Evolutionary conservation across 2,113 vertebrate genomes (phyloP).

Genomic region (Charadrius vociferus): DNA sequence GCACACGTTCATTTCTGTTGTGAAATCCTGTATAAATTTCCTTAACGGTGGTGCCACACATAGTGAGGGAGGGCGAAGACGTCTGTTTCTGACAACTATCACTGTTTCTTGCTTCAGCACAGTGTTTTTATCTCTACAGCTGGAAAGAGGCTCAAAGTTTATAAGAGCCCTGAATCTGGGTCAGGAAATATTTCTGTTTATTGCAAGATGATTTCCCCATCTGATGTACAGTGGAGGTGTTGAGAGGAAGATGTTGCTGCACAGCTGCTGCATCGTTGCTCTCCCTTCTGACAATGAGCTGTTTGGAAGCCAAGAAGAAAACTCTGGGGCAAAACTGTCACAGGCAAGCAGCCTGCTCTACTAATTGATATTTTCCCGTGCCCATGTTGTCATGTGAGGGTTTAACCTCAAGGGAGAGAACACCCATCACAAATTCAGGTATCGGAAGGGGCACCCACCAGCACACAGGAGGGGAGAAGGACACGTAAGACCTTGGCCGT

Average conservation of each 20-base stretch:
- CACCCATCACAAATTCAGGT: not conserved
- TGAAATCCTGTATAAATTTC: not conserved
- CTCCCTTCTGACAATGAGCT: not conserved
- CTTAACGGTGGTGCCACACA: not conserved
- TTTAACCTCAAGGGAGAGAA: not conserved
- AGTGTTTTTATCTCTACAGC: not conserved
- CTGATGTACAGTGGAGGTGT: not conserved
- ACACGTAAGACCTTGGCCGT: fast-evolving
- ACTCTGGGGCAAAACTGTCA: not conserved
- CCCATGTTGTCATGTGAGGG: not conserved
- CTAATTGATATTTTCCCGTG: not conserved
- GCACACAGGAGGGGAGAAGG: not conserved
- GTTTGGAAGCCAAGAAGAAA: not conserved
- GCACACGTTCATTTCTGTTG: not conserved
- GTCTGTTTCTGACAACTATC: not conserved
- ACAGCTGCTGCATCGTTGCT: not conserved
- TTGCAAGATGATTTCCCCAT: not conserved
- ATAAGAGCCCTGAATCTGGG: slow-evolving; percentile 32
- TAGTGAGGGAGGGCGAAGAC: not conserved
- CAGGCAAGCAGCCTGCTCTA: not conserved
- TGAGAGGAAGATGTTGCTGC: not conserved
- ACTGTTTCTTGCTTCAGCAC: not conserved
- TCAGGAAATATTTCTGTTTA: slow-evolving; percentile 46
- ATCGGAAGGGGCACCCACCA: not conserved
- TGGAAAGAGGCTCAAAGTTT: not conserved